Evolutionary conservation across 30 jellyfish, hydroid and myxozoan genomes (phyloP).

Genomic region (Haliclystus octoradiatus): DNA sequence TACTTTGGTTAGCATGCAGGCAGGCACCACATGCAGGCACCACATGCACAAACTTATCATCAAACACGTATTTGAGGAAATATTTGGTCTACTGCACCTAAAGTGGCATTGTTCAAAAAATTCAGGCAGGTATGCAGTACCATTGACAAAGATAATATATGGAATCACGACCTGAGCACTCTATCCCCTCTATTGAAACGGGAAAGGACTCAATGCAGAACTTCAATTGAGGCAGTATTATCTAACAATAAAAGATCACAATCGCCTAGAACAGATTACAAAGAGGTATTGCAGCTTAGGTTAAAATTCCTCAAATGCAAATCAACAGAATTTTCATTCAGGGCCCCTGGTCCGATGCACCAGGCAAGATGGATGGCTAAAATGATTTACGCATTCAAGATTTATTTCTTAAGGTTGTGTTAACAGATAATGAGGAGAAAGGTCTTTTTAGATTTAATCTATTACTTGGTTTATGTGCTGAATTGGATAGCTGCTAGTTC

Average conservation of each 20-base stretch:
- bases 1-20: constrained; percentile 3
- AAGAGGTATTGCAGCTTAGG: constrained; percentile 7
- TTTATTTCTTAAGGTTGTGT: not conserved
- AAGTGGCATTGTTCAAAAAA: not conserved
- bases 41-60: no score
- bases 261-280: constrained; percentile 6
- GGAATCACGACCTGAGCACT: no score
- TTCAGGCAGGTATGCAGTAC: not conserved
- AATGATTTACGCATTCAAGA: constrained; percentile 3
- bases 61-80: no score
- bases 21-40: no score
- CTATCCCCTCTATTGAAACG: no score
- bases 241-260: not conserved
- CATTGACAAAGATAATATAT: not conserved
- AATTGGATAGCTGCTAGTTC: constrained; percentile 2
- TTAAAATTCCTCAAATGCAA: not conserved
- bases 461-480: not conserved
- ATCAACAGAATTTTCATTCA: not conserved
- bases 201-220: no score
- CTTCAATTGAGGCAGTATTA: no score
- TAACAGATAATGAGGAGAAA: not conserved
- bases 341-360: constrained; percentile 2
- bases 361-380: constrained; percentile 4
- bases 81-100: not conserved
- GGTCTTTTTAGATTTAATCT: not conserved